Percentiles rank a stretch among this genome's conserved stretches.
Evolutionary conservation across 2,888 invertebrate species (phyloP).

Genomic region (Phymatocera aterrima): DNA sequence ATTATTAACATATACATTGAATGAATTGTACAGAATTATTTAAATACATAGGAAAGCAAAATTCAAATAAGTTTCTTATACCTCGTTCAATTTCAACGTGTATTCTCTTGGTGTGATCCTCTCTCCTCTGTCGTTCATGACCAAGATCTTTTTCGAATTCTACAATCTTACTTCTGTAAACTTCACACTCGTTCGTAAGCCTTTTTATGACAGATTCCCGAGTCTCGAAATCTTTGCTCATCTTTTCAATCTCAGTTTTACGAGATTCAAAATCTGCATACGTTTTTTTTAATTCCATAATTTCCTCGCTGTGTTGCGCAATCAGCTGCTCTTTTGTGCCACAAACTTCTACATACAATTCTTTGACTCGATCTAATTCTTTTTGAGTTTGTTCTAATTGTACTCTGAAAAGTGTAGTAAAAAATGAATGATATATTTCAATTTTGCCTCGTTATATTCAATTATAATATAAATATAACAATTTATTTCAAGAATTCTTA

Average conservation of each 20-base stretch:
- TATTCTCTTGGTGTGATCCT: conserved; percentile 65
- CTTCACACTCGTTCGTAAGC: conserved; percentile 63
- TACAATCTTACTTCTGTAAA: conserved; percentile 61
- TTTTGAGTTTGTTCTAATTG: conserved; percentile 71
- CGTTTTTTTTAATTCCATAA: conserved; percentile 74
- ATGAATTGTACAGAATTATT: background rate
- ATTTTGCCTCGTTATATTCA: too few relatives aligned
- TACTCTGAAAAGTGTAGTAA: conserved; percentile 54
- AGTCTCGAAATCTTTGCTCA: conserved; percentile 61
- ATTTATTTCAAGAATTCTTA: conserved; percentile 55
- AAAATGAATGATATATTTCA: too few relatives aligned
- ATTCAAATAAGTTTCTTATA: conserved; percentile 50
- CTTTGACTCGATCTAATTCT: conserved; percentile 67
- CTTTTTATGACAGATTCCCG: conserved; percentile 63
- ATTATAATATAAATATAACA: background rate
- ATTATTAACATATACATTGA: conserved; percentile 1
- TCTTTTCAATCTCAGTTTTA: conserved; percentile 61
- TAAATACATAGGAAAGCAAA: background rate
- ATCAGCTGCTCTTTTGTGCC: conserved; percentile 79
- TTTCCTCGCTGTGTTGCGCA: conserved; percentile 78
- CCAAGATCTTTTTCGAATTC: conserved; percentile 67
- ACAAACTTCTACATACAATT: conserved; percentile 77
- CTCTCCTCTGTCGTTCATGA: conserved; percentile 63
- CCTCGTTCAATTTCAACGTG: conserved; percentile 68
- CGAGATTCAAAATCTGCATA: conserved; percentile 61